Evolutionary conservation across 2,888 invertebrate species (phyloP).

Genomic region (Germaria angustata): DNA sequence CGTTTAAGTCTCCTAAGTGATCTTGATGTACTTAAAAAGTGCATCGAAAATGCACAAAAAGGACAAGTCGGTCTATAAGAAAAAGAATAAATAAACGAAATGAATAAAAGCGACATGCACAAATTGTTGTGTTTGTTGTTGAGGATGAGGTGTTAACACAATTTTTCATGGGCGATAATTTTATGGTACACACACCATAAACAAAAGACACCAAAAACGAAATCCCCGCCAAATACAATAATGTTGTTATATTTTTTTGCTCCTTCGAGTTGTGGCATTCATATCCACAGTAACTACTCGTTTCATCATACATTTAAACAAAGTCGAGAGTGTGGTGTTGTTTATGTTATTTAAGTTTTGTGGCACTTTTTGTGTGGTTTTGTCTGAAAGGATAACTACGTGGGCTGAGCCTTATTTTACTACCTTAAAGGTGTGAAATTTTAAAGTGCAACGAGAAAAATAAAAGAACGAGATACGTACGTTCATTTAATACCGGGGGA

Average conservation of each 20-base stretch:
- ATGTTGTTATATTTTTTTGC: slow-evolving; percentile 41
- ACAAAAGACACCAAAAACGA: slow-evolving; percentile 50
- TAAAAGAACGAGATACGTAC: background rate
- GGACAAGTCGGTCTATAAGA: slow-evolving; percentile 34
- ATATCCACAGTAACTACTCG: slow-evolving; percentile 33
- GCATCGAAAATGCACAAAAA: slow-evolving; percentile 39
- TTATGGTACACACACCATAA: slow-evolving; percentile 69
- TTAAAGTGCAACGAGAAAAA: slow-evolving; percentile 16
- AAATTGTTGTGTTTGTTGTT: slow-evolving; percentile 63
- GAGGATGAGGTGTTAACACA: slow-evolving; percentile 72
- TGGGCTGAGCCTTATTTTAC: slow-evolving; percentile 64
- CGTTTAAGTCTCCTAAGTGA: slow-evolving; percentile 59
- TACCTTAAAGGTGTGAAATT: slow-evolving; percentile 66
- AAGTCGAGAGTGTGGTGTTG: slow-evolving; percentile 9
- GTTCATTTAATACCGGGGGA: slow-evolving; percentile 57
- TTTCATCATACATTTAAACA: slow-evolving; percentile 22
- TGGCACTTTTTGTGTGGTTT: slow-evolving; percentile 40
- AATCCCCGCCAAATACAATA: slow-evolving; percentile 58
- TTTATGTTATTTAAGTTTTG: slow-evolving; percentile 50
- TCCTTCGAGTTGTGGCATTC: slow-evolving; percentile 36
- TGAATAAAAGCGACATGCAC: slow-evolving; percentile 50
- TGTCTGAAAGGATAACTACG: slow-evolving; percentile 61
- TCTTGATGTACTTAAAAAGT: slow-evolving; percentile 64
- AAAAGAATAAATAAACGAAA: slow-evolving; percentile 36
- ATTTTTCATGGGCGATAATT: slow-evolving; percentile 73